phyloP scores from a whole-genome alignment of 2,888 invertebrate genomes.

The Melanchra persicariae region DNA sequence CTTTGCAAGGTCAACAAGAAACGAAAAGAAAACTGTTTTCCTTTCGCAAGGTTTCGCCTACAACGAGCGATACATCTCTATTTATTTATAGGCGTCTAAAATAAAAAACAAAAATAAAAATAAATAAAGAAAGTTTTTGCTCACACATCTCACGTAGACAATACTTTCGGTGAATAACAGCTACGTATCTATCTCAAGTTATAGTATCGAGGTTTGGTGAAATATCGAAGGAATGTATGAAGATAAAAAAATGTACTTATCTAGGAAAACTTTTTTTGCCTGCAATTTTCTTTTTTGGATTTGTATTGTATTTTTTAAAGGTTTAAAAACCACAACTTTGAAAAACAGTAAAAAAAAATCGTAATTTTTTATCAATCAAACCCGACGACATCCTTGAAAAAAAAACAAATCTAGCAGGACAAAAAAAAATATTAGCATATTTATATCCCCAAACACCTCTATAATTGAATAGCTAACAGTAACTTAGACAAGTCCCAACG shows the following conservation, averaged over 20 bases:
- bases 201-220: constrained; percentile 27
- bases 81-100: constrained; percentile 54
- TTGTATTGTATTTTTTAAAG: neutral
- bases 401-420: neutral
- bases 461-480: constrained; percentile 67
- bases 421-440: constrained; percentile 57
- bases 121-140: constrained; percentile 56
- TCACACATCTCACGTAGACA: constrained; percentile 57
- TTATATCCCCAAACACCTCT: constrained; percentile 58
- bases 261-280: neutral
- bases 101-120: constrained; percentile 50
- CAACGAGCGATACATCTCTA: constrained; percentile 52
- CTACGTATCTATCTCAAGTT: constrained; percentile 27
- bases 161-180: constrained; percentile 44
- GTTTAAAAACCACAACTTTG: too few species aligned
- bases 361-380: neutral
- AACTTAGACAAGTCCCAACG: constrained; percentile 51
- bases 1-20: constrained; percentile 38
- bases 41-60: constrained; percentile 34
- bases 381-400: neutral
- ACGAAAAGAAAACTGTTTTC: constrained; percentile 39
- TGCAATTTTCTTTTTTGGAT: neutral
- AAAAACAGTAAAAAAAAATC: neutral
- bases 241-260: too few species aligned
- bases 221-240: constrained; percentile 22